Evolutionary conservation across 1,140 invertebrate species (phyloP).

Genomic region (Vanessa tameamea): DNA sequence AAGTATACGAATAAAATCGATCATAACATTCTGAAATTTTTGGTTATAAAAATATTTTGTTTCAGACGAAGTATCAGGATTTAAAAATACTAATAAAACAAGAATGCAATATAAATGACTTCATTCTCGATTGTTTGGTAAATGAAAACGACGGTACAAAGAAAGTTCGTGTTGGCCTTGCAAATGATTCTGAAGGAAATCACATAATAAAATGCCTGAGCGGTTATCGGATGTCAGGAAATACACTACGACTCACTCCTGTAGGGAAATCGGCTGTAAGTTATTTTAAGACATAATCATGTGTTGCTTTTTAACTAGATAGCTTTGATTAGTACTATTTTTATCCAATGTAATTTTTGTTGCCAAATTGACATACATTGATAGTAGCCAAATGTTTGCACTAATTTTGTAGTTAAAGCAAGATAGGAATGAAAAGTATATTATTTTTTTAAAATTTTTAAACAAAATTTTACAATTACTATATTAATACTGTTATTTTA

Average conservation of each 20-base stretch:
- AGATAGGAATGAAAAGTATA: neutral
- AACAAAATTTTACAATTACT: neutral
- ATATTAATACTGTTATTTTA: neutral
- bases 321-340: neutral
- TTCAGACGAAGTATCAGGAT: conserved; percentile 65
- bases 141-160: conserved; percentile 53
- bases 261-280: conserved; percentile 60
- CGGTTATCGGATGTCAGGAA: conserved; percentile 52
- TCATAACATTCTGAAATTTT: neutral
- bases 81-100: conserved; percentile 61
- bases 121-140: conserved; percentile 62
- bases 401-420: neutral
- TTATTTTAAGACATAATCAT: conserved; percentile 10
- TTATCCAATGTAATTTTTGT: neutral
- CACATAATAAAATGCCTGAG: conserved; percentile 61
- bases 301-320: too few relatives aligned
- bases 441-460: neutral
- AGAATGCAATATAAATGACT: conserved; percentile 64
- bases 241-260: conserved; percentile 52
- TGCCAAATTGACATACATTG: neutral
- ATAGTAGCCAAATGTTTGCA: neutral
- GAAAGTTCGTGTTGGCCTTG: conserved; percentile 62
- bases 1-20: conserved; percentile 30
- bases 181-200: conserved; percentile 56
- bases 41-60: conserved; percentile 15